Evolutionary conservation across 2,888 invertebrate genomes (phyloP).

Genomic region (Platypus cylindrus): DNA sequence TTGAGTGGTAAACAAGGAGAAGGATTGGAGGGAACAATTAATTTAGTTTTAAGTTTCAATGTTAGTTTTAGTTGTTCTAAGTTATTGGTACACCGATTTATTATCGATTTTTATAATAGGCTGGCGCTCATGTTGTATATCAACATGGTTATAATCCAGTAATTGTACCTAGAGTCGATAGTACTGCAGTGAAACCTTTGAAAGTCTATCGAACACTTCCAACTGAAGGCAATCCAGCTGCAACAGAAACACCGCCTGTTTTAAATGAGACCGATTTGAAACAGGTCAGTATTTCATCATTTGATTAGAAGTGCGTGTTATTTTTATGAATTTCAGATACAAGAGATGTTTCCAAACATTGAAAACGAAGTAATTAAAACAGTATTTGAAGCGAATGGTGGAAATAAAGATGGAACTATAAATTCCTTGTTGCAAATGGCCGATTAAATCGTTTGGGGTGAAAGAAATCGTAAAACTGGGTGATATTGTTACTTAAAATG

Average conservation of each 20-base stretch:
- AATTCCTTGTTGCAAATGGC: slow-evolving; percentile 83
- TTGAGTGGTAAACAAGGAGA: slow-evolving; percentile 92
- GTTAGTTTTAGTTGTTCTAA: slow-evolving; percentile 36
- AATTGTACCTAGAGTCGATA: slow-evolving; percentile 50
- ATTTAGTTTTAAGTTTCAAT: slow-evolving; percentile 73
- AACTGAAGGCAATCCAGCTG: slow-evolving; percentile 9
- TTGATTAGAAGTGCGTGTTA: slow-evolving; percentile 3
- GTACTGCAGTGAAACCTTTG: slow-evolving; percentile 30
- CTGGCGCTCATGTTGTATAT: slow-evolving; percentile 28
- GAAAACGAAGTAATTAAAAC: slow-evolving; percentile 88
- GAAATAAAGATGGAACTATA: slow-evolving; percentile 82
- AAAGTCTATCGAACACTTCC: slow-evolving; percentile 37
- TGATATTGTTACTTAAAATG: too few relatives aligned
- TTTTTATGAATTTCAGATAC: slow-evolving; percentile 47
- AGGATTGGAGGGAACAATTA: slow-evolving; percentile 84
- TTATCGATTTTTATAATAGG: slow-evolving; percentile 7
- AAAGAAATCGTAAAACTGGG: slow-evolving; percentile 3
- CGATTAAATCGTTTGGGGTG: too few relatives aligned
- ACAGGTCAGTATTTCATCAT: slow-evolving; percentile 36
- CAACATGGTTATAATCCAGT: slow-evolving; percentile 54
- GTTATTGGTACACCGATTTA: not conserved
- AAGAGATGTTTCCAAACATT: slow-evolving; percentile 94
- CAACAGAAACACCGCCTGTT: slow-evolving; percentile 24
- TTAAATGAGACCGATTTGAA: slow-evolving; percentile 50
- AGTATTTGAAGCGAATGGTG: slow-evolving; percentile 77